Conservation (phyloP, 1,140 invertebrate genomes). For the Limonius californicus region DNA sequence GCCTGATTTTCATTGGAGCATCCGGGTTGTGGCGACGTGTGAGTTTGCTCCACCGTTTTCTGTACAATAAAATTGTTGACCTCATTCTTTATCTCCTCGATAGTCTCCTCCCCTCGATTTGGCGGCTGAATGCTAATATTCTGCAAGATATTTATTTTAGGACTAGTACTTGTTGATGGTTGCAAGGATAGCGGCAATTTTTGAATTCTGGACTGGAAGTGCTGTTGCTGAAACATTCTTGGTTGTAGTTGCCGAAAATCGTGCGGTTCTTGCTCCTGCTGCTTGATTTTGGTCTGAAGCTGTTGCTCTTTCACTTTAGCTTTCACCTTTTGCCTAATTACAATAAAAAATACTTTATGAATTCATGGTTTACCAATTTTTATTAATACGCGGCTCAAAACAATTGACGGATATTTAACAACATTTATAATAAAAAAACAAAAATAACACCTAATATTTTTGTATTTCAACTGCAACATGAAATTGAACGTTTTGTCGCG, state of each 20-base stretch:
- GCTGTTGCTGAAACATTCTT: conserved; percentile 7
- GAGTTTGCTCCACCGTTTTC: conserved; percentile 5
- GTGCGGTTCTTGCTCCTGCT: conserved; percentile 10
- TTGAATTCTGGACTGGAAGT: neutral
- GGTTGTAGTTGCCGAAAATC: neutral
- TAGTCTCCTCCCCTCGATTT: conserved; percentile 20
- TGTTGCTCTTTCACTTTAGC: conserved; percentile 26
- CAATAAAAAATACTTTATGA: too few species aligned
- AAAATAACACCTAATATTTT: too few species aligned
- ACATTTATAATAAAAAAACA: too few species aligned
- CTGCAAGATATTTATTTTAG: conserved; percentile 37
- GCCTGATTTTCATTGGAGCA: conserved; percentile 35
- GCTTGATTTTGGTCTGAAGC: conserved; percentile 17
- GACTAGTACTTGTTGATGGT: neutral
- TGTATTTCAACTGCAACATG: too few species aligned
- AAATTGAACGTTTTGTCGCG: too few species aligned
- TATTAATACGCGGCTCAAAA: too few species aligned
- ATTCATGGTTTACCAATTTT: too few species aligned
- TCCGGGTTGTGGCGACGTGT: conserved; percentile 13
- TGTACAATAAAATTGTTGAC: conserved; percentile 13
- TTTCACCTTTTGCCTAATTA: conserved; percentile 33
- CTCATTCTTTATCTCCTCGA: conserved; percentile 21
- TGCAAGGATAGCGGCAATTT: conserved; percentile 13
- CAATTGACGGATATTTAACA: too few species aligned
- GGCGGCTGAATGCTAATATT: conserved; percentile 29